Evolutionary conservation across 2,888 invertebrate genomes (phyloP).

Genomic region (Megaustenia siamemsis): DNA sequence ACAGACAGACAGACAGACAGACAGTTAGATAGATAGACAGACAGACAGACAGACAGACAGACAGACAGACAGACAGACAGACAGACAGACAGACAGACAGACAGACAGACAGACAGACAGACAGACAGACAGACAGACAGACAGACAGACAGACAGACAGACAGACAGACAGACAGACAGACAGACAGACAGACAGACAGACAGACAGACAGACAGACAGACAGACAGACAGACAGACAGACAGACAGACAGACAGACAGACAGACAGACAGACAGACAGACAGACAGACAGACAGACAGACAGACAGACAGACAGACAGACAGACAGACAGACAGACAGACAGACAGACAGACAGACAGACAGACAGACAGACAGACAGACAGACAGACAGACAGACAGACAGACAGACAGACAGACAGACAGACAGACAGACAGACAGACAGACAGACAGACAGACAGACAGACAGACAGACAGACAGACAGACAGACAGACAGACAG

Average conservation of each 20-base stretch:
- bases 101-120: slow-evolving; percentile 39
- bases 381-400: slow-evolving; percentile 23
- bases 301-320: slow-evolving; percentile 18
- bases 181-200: slow-evolving; percentile 38
- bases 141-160: neutral
- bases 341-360: slow-evolving; percentile 28
- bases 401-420: slow-evolving; percentile 35
- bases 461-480: slow-evolving; percentile 21
- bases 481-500: slow-evolving; percentile 39
- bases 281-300: slow-evolving; percentile 25
- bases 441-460: slow-evolving; percentile 23
- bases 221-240: slow-evolving; percentile 40
- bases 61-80: slow-evolving; percentile 33
- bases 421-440: slow-evolving; percentile 28
- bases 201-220: slow-evolving; percentile 40
- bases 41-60: slow-evolving; percentile 30
- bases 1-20: slow-evolving; percentile 13
- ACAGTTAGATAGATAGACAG: no score
- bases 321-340: slow-evolving; percentile 17
- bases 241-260: slow-evolving; percentile 27
- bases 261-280: slow-evolving; percentile 26
- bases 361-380: slow-evolving; percentile 31
- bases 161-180: slow-evolving; percentile 28
- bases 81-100: slow-evolving; percentile 32
- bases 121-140: slow-evolving; percentile 33